Evolutionary conservation across 1,140 invertebrate species (phyloP).

Genomic region (Cylas formicarius): DNA sequence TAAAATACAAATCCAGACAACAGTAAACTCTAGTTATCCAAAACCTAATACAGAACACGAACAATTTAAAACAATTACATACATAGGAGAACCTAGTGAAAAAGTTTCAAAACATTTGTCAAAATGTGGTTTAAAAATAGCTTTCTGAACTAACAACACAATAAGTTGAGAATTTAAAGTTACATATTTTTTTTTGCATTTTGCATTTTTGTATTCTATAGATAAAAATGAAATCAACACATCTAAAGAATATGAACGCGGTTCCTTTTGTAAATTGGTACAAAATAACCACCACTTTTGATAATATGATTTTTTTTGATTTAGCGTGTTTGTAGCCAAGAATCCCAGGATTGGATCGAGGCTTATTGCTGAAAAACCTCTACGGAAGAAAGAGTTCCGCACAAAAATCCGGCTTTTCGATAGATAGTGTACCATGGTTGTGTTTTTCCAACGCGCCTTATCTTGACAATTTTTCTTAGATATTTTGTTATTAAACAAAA

Average conservation of each 20-base stretch:
- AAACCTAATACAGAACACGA: too few species aligned
- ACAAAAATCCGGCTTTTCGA: constrained; percentile 9
- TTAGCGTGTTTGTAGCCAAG: constrained; percentile 9
- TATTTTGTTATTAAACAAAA: constrained; percentile 8
- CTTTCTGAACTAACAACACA: too few species aligned
- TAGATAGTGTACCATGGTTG: constrained; percentile 12
- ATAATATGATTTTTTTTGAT: constrained; percentile 9
- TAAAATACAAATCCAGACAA: too few species aligned
- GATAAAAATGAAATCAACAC: constrained; percentile 8
- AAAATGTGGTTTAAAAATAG: too few species aligned
- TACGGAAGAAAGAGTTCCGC: constrained; percentile 9
- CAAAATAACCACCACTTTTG: neutral
- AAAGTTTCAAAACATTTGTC: too few species aligned
- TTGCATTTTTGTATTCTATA: constrained; percentile 7
- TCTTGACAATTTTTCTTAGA: constrained; percentile 16
- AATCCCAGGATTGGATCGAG: too few species aligned
- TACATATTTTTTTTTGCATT: constrained; percentile 7
- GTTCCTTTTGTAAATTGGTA: constrained; percentile 1
- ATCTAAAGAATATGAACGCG: constrained; percentile 9
- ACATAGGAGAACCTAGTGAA: too few species aligned
- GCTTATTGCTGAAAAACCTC: too few species aligned
- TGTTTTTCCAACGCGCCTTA: constrained; percentile 12
- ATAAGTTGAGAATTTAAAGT: constrained; percentile 12
- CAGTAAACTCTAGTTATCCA: too few species aligned
- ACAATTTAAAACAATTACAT: too few species aligned